phyloP scores from a whole-genome alignment of 2,113 vertebrate genomes.

The Lampris megalopsis region DNA sequence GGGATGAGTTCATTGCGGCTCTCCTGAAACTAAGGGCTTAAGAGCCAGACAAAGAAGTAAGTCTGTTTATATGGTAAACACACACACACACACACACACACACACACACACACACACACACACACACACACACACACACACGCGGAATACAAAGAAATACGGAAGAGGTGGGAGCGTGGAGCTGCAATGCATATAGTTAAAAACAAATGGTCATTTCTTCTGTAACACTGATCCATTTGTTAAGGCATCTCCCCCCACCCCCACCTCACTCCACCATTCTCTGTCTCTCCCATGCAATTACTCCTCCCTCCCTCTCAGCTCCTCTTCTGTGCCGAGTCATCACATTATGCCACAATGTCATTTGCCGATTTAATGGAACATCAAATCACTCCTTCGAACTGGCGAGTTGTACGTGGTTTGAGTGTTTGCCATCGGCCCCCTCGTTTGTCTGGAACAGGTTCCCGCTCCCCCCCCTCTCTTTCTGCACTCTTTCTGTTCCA shows the following conservation, averaged over 20 bases:
- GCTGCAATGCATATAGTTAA: constrained; percentile 41
- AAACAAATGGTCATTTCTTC: constrained; percentile 69
- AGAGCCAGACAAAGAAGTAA: constrained; percentile 24
- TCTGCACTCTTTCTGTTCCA: constrained; percentile 8
- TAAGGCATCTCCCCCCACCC: constrained; percentile 24
- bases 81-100: not conserved
- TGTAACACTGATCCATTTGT: constrained; percentile 69
- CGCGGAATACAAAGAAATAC: constrained; percentile 26
- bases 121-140: not conserved
- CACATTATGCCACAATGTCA: constrained; percentile 34
- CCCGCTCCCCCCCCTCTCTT: not conserved
- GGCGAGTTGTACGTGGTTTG: not conserved
- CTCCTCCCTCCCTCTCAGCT: constrained; percentile 41
- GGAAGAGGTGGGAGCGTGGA: constrained; percentile 19
- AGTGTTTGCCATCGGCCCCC: not conserved
- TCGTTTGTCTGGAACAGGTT: not conserved
- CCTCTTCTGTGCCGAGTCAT: constrained; percentile 65
- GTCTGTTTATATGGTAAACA: constrained; percentile 64
- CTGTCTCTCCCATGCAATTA: constrained; percentile 34
- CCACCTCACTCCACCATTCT: constrained; percentile 9
- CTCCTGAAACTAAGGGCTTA: constrained; percentile 31
- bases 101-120: not conserved
- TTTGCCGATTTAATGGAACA: constrained; percentile 25
- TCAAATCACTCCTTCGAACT: constrained; percentile 21
- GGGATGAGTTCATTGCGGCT: constrained; percentile 9